Conservation (phyloP, 2,113 vertebrate species). For the Phocoena phocoena region DNA sequence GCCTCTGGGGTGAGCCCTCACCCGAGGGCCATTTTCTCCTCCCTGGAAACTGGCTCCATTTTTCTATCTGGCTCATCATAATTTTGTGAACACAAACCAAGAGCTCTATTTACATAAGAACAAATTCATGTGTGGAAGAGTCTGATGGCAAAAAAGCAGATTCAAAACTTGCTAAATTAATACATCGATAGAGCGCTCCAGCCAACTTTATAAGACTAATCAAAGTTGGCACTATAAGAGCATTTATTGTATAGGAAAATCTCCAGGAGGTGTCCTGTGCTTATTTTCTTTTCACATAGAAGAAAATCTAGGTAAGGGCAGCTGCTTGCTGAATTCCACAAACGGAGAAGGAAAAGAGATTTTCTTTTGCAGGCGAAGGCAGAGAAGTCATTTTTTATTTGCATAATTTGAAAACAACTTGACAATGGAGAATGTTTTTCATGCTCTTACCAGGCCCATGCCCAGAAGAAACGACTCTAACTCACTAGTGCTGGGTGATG, state of each 20-base stretch:
- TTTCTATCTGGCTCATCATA: not conserved
- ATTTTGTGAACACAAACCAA: not conserved
- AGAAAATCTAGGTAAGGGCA: slow-evolving; percentile 45
- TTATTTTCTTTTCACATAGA: slow-evolving; percentile 54
- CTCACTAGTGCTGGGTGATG: not conserved
- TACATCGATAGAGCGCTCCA: not conserved
- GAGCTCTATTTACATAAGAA: not conserved
- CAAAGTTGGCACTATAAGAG: not conserved
- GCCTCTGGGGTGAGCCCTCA: not conserved
- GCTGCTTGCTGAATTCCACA: slow-evolving; percentile 35
- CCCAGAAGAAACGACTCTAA: slow-evolving; percentile 38
- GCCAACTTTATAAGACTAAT: not conserved
- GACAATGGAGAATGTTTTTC: slow-evolving; percentile 50
- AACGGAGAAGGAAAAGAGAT: not conserved
- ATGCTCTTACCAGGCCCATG: not conserved
- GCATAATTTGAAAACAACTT: slow-evolving; percentile 60
- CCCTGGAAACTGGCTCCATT: not conserved
- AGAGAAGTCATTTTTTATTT: slow-evolving; percentile 55
- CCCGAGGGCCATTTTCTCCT: rapidly evolving
- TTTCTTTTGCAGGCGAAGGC: slow-evolving; percentile 25
- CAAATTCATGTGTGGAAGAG: not conserved
- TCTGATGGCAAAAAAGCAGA: not conserved
- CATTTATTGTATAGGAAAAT: not conserved
- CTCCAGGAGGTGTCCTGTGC: slow-evolving; percentile 49
- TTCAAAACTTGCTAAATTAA: not conserved